These are phyloP conservation scores for Cataglyphis hispanica DNA, from an alignment of 1,140 invertebrate genomes.

Conservation along the genomic window DNA sequence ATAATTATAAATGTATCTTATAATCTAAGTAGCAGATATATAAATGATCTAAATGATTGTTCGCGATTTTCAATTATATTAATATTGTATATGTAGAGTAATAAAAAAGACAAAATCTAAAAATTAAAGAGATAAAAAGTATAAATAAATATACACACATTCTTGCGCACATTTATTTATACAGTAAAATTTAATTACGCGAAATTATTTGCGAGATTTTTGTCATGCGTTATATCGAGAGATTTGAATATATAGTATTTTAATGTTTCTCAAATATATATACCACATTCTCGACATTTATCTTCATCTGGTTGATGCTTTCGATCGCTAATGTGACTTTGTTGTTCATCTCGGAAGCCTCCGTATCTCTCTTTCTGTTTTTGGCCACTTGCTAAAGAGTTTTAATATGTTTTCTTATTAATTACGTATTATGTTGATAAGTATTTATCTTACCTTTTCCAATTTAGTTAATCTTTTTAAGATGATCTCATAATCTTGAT, in stretches of 20 bases:
- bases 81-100: not conserved
- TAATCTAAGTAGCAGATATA: not conserved
- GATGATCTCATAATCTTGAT: conserved; percentile 81
- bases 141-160: not conserved
- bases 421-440: not conserved
- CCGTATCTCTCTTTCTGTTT: conserved; percentile 80
- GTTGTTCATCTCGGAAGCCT: conserved; percentile 79
- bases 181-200: not conserved
- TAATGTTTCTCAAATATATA: conserved; percentile 4
- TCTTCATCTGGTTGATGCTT: conserved; percentile 82
- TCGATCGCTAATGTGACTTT: conserved; percentile 82
- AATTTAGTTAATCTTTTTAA: conserved; percentile 83
- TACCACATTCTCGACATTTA: conserved; percentile 81
- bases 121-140: not conserved
- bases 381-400: conserved; percentile 80
- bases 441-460: conserved; percentile 80
- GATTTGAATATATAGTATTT: conserved; percentile 4
- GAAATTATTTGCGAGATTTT: not conserved
- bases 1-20: not conserved
- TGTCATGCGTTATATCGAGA: not conserved
- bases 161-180: not conserved
- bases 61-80: not conserved
- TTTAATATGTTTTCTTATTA: not conserved
- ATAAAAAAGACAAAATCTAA: not conserved
- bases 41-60: not conserved